Conservation (phyloP, 2,113 vertebrate species). For the Castor canadensis region DNA sequence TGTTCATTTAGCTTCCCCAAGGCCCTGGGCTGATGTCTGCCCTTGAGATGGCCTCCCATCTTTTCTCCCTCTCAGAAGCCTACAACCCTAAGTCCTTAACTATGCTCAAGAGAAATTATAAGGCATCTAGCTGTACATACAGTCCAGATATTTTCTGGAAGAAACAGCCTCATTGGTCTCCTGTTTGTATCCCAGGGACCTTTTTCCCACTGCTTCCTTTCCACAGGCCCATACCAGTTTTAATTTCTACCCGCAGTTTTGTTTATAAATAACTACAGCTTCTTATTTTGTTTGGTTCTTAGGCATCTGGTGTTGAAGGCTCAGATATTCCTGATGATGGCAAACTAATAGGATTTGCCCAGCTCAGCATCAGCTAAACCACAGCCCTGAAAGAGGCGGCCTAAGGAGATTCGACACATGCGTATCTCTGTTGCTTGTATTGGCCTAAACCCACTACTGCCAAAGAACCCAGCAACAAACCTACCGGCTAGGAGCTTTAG, state of each 20-base stretch:
- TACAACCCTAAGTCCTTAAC: not conserved
- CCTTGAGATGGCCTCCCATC: not conserved
- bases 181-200: not conserved
- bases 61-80: not conserved
- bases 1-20: not conserved
- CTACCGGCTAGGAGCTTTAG: constrained; percentile 85
- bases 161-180: not conserved
- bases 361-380: constrained; percentile 98
- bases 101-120: not conserved
- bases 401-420: constrained; percentile 83
- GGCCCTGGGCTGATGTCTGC: not conserved
- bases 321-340: constrained; percentile 96
- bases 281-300: constrained; percentile 75
- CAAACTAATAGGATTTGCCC: constrained; percentile 98
- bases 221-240: not conserved
- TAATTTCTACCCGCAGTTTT: not conserved
- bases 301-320: constrained; percentile 96
- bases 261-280: constrained; percentile 10
- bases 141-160: not conserved
- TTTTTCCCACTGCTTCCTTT: not conserved
- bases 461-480: constrained; percentile 91
- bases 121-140: not conserved
- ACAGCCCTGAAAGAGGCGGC: constrained; percentile 81
- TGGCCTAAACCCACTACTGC: constrained; percentile 95
- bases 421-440: constrained; percentile 88